These are phyloP conservation scores for Choloepus didactylus DNA, from an alignment of 2,797 vertebrate genomes.

Conservation along the genomic window DNA sequence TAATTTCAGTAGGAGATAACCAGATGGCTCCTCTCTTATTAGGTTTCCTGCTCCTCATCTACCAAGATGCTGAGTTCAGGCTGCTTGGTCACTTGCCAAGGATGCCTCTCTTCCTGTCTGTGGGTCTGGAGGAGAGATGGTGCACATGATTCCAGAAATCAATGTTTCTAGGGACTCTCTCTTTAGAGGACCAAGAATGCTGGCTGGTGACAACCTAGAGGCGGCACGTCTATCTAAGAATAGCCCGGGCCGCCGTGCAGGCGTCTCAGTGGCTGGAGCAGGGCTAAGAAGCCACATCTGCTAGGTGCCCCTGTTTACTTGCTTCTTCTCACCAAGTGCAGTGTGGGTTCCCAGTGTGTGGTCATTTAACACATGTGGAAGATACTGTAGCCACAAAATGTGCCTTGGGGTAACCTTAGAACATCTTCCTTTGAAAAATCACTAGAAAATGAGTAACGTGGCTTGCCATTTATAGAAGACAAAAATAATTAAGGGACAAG, in stretches of 20 bases:
- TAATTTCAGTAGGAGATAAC: background rate
- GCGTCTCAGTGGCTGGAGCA: background rate
- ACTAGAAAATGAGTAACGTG: background rate
- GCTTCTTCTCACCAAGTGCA: background rate
- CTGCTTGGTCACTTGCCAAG: background rate
- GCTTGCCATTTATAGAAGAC: conserved; percentile 49
- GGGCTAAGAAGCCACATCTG: background rate
- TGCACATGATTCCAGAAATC: background rate
- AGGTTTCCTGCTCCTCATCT: background rate
- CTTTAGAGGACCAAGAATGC: conserved; percentile 1
- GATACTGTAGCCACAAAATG: background rate
- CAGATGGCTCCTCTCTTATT: rapidly evolving
- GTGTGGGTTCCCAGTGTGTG: background rate
- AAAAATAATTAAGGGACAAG: conserved; percentile 51
- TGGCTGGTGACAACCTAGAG: conserved; percentile 22
- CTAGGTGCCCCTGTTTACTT: background rate
- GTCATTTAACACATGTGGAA: background rate
- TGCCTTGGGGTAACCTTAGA: background rate
- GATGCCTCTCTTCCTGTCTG: background rate
- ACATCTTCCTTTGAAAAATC: background rate
- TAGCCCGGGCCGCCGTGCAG: background rate
- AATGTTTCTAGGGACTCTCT: background rate
- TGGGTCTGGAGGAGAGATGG: conserved; percentile 13
- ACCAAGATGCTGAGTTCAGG: background rate
- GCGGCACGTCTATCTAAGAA: background rate